Base-by-base conservation (phyloP, 1,140 invertebrate genomes). In the Drosophila ohnishii region DNA sequence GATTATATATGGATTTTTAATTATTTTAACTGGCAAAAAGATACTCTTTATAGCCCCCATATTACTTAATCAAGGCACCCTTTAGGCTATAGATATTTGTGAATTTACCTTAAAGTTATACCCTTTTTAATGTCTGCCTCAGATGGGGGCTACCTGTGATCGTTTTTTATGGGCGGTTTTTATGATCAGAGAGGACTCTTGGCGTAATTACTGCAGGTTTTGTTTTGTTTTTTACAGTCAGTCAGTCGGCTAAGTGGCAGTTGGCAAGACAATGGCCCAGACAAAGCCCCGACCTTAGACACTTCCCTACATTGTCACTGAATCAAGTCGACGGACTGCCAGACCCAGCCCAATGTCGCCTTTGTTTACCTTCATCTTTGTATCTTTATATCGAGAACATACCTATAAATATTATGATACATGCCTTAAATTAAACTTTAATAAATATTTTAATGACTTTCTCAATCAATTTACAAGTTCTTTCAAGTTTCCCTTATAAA, bases 231-330 rank as follows among this genome's bases (percentile, higher is more conserved):
- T 28, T 35, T 51, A 45, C 50, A 53, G 32, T 53, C 40, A 66
- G 47, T 75, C 67, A 25, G 50, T 30, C 56, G 67, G 53, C 67
- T 64, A 75, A 78, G 75, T 78, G 50, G 66, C 75, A 72, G 75
- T 63, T 62, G 70, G 64, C 53, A 53, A 61, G 71, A 74, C 50
- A 74, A 75, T 75, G 45, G 37, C 28, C 28, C 32, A 50, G 25
- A 44, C 71, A 40, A 73, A 51, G 60, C 51, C 16, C 40, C 66
- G 76, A 86, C 83, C 83, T 86, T 86, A 83, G 75, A 87, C 47
- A 83, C 79, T 86, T 86, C 83, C 83, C 66, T 63, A 48, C 83
- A 86, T 87, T 86, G 83, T 87, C 65, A 59, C 63, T 47, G 75
- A n/a, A 13, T 50, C 55, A 67, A 70, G 39, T 56, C 32, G 48